Conservation (phyloP, 2,888 invertebrate species). For the Sceliomorpha sp. region DNA sequence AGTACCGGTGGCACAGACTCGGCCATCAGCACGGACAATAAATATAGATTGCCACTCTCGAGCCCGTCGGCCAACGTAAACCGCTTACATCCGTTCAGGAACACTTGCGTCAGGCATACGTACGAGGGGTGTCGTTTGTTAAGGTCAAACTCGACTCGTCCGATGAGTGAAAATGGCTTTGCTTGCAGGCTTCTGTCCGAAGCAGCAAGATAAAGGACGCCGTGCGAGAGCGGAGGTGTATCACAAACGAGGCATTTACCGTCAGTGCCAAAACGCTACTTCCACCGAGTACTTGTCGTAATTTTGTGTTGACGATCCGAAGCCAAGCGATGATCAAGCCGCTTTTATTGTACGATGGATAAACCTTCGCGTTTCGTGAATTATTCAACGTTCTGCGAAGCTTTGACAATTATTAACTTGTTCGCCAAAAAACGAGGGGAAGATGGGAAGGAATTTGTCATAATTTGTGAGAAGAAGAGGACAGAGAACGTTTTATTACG, state of each 20-base stretch:
- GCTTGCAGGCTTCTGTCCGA: constrained; percentile 27
- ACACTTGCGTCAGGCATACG: constrained; percentile 31
- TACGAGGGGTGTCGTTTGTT: constrained; percentile 32
- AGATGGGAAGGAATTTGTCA: too few relatives aligned
- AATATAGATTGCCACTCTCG: constrained; percentile 28
- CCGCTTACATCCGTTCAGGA: constrained; percentile 36
- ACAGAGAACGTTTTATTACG: too few relatives aligned
- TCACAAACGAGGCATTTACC: constrained; percentile 30
- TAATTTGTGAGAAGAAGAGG: too few relatives aligned
- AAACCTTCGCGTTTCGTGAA: too few relatives aligned
- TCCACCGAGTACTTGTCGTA: too few relatives aligned
- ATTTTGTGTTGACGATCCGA: neutral
- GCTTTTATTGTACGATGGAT: too few relatives aligned
- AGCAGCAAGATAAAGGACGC: constrained; percentile 27
- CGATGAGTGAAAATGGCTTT: constrained; percentile 33
- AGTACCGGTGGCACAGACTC: neutral
- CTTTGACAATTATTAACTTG: too few relatives aligned
- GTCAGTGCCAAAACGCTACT: constrained; percentile 33
- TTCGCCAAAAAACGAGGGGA: too few relatives aligned
- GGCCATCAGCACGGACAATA: constrained; percentile 9
- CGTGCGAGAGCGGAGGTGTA: constrained; percentile 13
- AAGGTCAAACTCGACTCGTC: constrained; percentile 23
- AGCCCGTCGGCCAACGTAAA: constrained; percentile 26
- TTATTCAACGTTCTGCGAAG: too few relatives aligned
- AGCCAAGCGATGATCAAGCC: too few relatives aligned